Base-by-base conservation (phyloP, 1,140 invertebrate species). In the Meteorus sp. region DNA sequence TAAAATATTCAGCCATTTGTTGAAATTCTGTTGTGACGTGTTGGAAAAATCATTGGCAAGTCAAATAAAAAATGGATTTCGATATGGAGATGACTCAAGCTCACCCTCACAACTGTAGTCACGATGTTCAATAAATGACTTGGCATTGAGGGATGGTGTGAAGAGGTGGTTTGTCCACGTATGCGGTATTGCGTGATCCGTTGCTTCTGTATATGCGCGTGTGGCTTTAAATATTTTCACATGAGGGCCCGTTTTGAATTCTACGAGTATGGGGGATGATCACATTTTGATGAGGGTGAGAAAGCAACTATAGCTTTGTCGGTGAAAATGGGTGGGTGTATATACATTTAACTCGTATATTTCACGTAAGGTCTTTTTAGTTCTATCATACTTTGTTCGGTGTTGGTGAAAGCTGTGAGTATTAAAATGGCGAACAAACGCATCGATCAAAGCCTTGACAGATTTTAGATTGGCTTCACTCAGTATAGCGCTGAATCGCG, bases 371-470 rank as follows among this genome's bases (percentile, higher is more conserved):
- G 27, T 53, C 15, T 13, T 22, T 9, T 45, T 44, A 41, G 52
- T 45, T 54, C 33, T 27, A 11, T 45, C 43, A 17, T 15, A 15
- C 39, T 22, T 45, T 23, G 13, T 13, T 6, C 37, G 15, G 9
- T 41, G 13, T 41, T n/a, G 8, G 13, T 41, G n/a, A n/a, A n/a
- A 67, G 64, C 72, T 72, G 77, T 75, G 71, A 74, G 73, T 75
- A 77, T 77, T 78, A 77, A 76, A 79, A 77, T 72, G 65, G 73
- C 70, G 68, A 70, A 70, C 64, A 62, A 63, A 69, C 68, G 71
- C 77, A 78, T 79, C 76, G 76, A 79, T 79, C 76, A 79, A 73
- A 70, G 61, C 60, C 62, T 59, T 79, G 77, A 79, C 77, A 78
- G 76, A 75, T 77, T 79, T 78, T 78, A 79, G 75, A 79, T 79